Evolutionary conservation across 2,113 vertebrate genomes (phyloP).

Genomic region (Tyrannus savana): DNA sequence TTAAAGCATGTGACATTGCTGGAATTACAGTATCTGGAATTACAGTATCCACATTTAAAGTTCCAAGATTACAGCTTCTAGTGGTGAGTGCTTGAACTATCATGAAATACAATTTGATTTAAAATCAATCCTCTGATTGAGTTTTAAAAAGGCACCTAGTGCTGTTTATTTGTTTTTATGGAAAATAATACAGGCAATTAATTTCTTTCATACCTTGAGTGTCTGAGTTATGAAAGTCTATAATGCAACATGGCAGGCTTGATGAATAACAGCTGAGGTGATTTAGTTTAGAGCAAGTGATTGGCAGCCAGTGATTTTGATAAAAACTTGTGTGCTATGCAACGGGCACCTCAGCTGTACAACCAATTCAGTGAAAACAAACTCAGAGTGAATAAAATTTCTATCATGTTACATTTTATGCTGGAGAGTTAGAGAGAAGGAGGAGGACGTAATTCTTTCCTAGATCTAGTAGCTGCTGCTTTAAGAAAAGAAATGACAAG

Average conservation of each 20-base stretch:
- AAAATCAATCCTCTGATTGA: conserved; percentile 71
- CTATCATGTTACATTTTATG: background rate
- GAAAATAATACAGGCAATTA: conserved; percentile 58
- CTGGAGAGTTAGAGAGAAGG: background rate
- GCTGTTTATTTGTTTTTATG: conserved; percentile 60
- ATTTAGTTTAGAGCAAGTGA: conserved; percentile 43
- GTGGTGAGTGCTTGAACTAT: conserved; percentile 49
- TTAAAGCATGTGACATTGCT: conserved; percentile 51
- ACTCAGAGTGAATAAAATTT: background rate
- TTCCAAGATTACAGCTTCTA: conserved; percentile 43
- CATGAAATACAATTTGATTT: conserved; percentile 73
- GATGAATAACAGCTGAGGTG: conserved; percentile 50
- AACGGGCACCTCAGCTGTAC: background rate
- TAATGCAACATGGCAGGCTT: conserved; percentile 45
- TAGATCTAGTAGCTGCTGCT: conserved; percentile 24
- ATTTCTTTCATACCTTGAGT: conserved; percentile 50
- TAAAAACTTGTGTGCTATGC: background rate
- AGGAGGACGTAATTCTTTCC: background rate
- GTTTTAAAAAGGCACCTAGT: conserved; percentile 26
- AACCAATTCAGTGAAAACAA: background rate
- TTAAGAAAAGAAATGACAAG: conserved; percentile 58
- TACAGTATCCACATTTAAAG: conserved; percentile 59
- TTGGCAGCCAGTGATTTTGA: conserved; percentile 21
- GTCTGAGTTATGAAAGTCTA: conserved; percentile 18
- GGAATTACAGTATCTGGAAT: conserved; percentile 62